Evolutionary conservation across 1,140 invertebrate species (phyloP), one percentile per base, ranked within the genome.

Genomic region (Trachymyrmex cornetzi): DNA sequence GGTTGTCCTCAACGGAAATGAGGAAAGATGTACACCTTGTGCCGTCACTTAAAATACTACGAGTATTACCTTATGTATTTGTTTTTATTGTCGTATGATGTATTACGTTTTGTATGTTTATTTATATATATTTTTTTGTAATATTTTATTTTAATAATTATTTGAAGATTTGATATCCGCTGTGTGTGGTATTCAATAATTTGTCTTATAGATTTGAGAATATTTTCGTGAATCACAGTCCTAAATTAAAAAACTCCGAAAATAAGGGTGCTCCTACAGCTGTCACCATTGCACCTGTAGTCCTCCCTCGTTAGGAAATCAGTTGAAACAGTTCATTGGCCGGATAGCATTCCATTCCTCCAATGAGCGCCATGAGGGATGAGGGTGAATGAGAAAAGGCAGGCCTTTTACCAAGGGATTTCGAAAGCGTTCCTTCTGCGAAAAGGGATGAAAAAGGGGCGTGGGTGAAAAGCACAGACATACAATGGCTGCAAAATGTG

Each of bases 291-390:
- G 24, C 77, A 89, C 87, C 86, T 89, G 89, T 89, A 66, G 59
- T 24, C 19, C 22, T 38, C 22, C 55, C 63, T 75, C 3, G 27
- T 24, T 59, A 66, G 63, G 24, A 82, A 69, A 63, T 81, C 24
- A 57, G 12, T 59, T 30, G 63, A 59, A 77, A 66, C n/a, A 71
- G 77, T 86, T 90, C 63, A 88, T 90, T 77, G 89, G 81, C 71
- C 22, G 38, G 12, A 2, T 57, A 67, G 64, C 61, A 66, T 74
- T 72, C 55, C 63, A 59, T 81, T 53, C 63, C 44, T 64, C 77
- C 50, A 90, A 89, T 77, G 67, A 77, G 57, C 55, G 74, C 19
- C 34, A 77, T 16, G 63, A 69, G 88, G 77, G 77, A 81, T 55
- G 86, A 89, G 77, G 86, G 86, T 85, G 64, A 69, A 27, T 22